Conservation (phyloP, 2,888 invertebrate genomes). For the Drosophila helvetica region DNA sequence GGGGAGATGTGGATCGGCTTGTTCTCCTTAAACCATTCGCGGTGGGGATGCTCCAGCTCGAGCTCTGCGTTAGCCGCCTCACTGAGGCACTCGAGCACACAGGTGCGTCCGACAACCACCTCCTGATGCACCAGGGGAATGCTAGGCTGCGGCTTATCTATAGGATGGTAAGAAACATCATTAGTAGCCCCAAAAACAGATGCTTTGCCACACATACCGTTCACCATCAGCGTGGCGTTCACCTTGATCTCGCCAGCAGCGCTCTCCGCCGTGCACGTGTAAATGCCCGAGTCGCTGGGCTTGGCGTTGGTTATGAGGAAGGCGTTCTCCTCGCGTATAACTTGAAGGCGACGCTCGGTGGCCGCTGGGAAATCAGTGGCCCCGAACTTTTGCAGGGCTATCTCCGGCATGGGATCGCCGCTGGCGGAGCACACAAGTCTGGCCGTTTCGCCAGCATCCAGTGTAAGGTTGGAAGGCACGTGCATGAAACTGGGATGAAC, state of each 20-base stretch:
- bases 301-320: constrained; percentile 97
- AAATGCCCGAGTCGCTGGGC: constrained; percentile 94
- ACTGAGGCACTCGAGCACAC: constrained; percentile 91
- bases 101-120: constrained; percentile 91
- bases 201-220: constrained; percentile 67
- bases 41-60: constrained; percentile 85
- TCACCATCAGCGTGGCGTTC: constrained; percentile 93
- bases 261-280: constrained; percentile 96
- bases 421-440: constrained; percentile 95
- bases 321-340: constrained; percentile 95
- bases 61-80: constrained; percentile 89
- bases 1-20: constrained; percentile 86
- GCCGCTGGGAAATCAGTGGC: constrained; percentile 97
- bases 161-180: not conserved
- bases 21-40: constrained; percentile 93
- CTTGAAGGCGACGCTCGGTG: constrained; percentile 95
- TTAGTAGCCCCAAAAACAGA: not conserved
- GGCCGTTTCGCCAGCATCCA: constrained; percentile 93
- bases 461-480: constrained; percentile 92
- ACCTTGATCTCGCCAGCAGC: constrained; percentile 93
- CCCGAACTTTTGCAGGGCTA: constrained; percentile 96
- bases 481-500: constrained; percentile 94
- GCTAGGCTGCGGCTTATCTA: constrained; percentile 93
- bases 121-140: constrained; percentile 89
- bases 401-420: constrained; percentile 94